phyloP scores from a whole-genome alignment of 2,113 vertebrate species.

The Megaceryle torquata region DNA sequence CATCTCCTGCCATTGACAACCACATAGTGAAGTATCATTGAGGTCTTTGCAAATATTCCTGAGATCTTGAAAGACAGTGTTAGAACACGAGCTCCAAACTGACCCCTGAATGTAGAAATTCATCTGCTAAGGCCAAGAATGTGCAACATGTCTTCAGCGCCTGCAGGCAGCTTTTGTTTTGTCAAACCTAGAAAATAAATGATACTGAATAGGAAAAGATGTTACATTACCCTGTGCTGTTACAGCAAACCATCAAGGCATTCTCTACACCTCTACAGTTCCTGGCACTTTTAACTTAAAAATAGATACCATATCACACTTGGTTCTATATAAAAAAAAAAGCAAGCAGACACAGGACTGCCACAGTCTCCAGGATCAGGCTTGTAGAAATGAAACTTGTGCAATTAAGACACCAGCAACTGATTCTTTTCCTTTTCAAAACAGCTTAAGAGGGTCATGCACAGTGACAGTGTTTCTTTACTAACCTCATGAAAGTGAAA shows the following conservation, averaged over 20 bases:
- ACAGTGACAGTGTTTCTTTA: constrained; percentile 17
- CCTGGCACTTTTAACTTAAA: background rate
- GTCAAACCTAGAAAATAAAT: background rate
- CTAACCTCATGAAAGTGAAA: constrained; percentile 3
- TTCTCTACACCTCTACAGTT: background rate
- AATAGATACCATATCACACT: background rate
- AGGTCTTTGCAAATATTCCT: background rate
- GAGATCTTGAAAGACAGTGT: background rate
- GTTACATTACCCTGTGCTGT: background rate
- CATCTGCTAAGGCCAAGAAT: background rate
- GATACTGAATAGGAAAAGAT: background rate
- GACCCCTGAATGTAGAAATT: background rate
- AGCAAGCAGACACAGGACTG: background rate
- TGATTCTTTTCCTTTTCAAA: constrained; percentile 49
- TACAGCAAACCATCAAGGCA: background rate
- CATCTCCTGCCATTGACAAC: background rate
- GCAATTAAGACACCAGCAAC: constrained; percentile 41
- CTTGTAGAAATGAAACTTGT: constrained; percentile 23
- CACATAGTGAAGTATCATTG: background rate
- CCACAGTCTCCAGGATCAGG: constrained; percentile 1
- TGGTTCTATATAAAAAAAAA: background rate
- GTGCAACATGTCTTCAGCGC: background rate
- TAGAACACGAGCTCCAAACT: background rate
- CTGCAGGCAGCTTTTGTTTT: background rate
- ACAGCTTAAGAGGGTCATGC: constrained; percentile 32